Evolutionary conservation across 35 echinoderm and acorn worm genomes (phyloP).

Genomic region (Heliocidaris erythrogramma): DNA sequence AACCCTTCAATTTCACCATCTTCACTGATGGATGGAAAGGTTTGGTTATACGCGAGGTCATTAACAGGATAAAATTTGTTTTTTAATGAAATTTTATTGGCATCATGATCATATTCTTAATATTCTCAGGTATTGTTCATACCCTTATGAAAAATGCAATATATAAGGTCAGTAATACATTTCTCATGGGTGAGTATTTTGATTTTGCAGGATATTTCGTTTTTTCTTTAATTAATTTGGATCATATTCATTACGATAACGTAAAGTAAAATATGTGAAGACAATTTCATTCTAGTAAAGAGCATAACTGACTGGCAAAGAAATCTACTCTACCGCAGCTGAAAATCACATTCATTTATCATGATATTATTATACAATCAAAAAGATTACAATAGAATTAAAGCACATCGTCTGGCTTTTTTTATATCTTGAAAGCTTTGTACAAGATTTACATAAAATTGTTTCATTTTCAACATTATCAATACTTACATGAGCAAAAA

Average conservation of each 20-base stretch:
- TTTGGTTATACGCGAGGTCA: not conserved
- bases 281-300: not conserved
- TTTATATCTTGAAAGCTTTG: not conserved
- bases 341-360: not conserved
- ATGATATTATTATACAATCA: not conserved
- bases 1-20: not conserved
- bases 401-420: conserved; percentile 9
- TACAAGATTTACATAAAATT: conserved; percentile 6
- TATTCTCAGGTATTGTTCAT: too few relatives aligned
- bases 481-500: conserved; percentile 18
- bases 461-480: conserved; percentile 4
- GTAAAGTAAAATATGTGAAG: not conserved
- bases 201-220: too few relatives aligned
- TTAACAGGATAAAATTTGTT: not conserved
- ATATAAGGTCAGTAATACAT: too few relatives aligned
- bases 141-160: too few relatives aligned
- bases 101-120: too few relatives aligned
- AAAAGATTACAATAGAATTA: not conserved
- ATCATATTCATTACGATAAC: not conserved
- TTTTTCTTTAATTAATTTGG: too few relatives aligned
- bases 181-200: too few relatives aligned
- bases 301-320: not conserved
- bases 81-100: too few relatives aligned
- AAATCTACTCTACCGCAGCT: not conserved
- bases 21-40: not conserved